Conservation (phyloP, 2,888 invertebrate genomes). For the Eucriotettix oculatus region DNA sequence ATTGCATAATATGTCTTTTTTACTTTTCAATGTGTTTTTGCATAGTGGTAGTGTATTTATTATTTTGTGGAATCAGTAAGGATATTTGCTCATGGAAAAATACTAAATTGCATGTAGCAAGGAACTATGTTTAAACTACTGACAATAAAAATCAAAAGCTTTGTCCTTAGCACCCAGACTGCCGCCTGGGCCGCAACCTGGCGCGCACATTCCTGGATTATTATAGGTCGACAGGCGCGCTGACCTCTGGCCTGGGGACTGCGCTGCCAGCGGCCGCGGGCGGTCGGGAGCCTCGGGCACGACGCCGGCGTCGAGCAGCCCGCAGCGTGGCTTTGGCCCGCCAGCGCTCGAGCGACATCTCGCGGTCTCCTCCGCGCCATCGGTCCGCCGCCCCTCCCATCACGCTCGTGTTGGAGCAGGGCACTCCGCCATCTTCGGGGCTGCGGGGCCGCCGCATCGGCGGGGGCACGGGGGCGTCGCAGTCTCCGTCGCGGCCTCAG, state of each 20-base stretch:
- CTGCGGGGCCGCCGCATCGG: not conserved
- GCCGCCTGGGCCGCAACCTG: constrained; percentile 59
- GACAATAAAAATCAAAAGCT: too few species aligned
- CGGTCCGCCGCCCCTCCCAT: constrained; percentile 24
- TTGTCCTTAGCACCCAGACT: constrained; percentile 34
- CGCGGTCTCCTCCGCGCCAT: constrained; percentile 25
- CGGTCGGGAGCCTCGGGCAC: constrained; percentile 2
- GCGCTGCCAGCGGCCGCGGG: constrained; percentile 11
- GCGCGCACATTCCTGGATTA: constrained; percentile 63
- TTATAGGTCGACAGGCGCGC: constrained; percentile 56
- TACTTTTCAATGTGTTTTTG: too few species aligned
- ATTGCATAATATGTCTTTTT: too few species aligned
- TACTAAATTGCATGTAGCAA: too few species aligned
- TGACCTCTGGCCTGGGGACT: constrained; percentile 31
- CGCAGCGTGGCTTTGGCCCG: not conserved
- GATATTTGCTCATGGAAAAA: too few species aligned
- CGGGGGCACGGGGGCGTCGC: not conserved
- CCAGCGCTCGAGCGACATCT: constrained; percentile 14
- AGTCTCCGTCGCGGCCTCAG: not conserved
- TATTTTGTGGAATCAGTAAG: too few species aligned
- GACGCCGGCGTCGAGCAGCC: not conserved
- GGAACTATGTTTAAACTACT: too few species aligned
- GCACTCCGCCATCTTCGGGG: not conserved
- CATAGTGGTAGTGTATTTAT: too few species aligned
- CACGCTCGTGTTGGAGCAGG: constrained; percentile 19